Evolutionary conservation across 2,797 vertebrate genomes (phyloP).

Genomic region (Synanceia verrucosa): DNA sequence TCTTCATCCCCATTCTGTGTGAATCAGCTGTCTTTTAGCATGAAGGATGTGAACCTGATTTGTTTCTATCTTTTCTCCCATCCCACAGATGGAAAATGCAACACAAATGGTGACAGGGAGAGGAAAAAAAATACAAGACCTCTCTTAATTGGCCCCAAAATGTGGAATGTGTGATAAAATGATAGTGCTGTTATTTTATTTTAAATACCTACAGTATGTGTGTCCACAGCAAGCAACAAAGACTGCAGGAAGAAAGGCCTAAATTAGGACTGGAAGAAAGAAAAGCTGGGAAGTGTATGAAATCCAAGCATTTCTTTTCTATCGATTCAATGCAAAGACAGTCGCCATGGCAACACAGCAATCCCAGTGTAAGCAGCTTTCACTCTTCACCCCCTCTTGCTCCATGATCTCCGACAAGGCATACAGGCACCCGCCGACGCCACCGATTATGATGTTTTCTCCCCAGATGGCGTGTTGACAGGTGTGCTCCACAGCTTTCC

Average conservation of each 20-base stretch:
- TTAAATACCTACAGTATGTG: not conserved
- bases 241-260: slow-evolving; percentile 9
- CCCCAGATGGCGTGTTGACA: slow-evolving; percentile 36
- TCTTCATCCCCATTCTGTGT: not conserved
- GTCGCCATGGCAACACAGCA: slow-evolving; percentile 85
- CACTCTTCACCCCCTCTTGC: slow-evolving; percentile 72
- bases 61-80: not conserved
- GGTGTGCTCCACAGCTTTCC: not conserved
- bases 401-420: slow-evolving; percentile 66
- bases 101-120: not conserved
- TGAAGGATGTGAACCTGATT: not conserved
- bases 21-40: not conserved
- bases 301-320: slow-evolving; percentile 66
- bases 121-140: not conserved
- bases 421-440: slow-evolving; percentile 39
- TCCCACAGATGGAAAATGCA: not conserved
- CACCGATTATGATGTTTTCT: slow-evolving; percentile 39
- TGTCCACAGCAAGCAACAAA: slow-evolving; percentile 10
- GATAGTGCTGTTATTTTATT: too few relatives aligned
- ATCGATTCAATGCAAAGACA: slow-evolving; percentile 82
- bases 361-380: slow-evolving; percentile 73
- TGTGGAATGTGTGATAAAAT: too few relatives aligned
- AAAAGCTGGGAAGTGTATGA: slow-evolving; percentile 34
- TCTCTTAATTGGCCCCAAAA: not conserved
- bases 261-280: slow-evolving; percentile 30